phyloP scores from a whole-genome alignment of 2,888 invertebrate species.

The Melangyna quadrimaculata region DNA sequence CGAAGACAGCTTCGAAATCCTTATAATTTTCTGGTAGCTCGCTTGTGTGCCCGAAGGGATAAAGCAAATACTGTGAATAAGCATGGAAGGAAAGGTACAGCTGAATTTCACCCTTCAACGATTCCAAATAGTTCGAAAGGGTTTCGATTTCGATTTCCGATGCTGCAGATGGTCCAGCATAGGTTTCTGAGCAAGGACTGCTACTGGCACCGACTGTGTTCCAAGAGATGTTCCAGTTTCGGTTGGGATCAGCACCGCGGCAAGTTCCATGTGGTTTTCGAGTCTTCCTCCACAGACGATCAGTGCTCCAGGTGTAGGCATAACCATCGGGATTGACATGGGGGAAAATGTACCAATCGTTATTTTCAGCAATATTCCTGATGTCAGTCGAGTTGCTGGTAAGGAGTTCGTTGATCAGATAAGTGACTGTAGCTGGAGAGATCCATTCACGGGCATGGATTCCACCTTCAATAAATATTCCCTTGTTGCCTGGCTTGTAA shows the following conservation, averaged over 20 bases:
- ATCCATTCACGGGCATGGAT: conserved; percentile 91
- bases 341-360: conserved; percentile 90
- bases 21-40: conserved; percentile 82
- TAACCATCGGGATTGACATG: conserved; percentile 91
- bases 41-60: conserved; percentile 85
- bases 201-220: conserved; percentile 83
- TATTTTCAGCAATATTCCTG: conserved; percentile 82
- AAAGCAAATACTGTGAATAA: conserved; percentile 86
- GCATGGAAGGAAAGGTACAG: conserved; percentile 89
- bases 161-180: conserved; percentile 85
- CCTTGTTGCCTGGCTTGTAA: conserved; percentile 82
- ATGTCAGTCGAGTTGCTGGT: conserved; percentile 82
- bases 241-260: conserved; percentile 88
- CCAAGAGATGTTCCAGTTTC: conserved; percentile 89
- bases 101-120: conserved; percentile 82
- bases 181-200: conserved; percentile 84
- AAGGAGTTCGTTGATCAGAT: conserved; percentile 84
- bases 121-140: conserved; percentile 82
- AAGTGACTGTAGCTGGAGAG: conserved; percentile 85
- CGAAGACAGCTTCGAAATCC: conserved; percentile 80
- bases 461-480: conserved; percentile 84
- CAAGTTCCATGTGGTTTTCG: conserved; percentile 82
- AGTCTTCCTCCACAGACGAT: conserved; percentile 86
- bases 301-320: conserved; percentile 84
- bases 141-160: conserved; percentile 86